Base-by-base conservation (phyloP, 2,797 vertebrate genomes). In the Gila robusta region DNA sequence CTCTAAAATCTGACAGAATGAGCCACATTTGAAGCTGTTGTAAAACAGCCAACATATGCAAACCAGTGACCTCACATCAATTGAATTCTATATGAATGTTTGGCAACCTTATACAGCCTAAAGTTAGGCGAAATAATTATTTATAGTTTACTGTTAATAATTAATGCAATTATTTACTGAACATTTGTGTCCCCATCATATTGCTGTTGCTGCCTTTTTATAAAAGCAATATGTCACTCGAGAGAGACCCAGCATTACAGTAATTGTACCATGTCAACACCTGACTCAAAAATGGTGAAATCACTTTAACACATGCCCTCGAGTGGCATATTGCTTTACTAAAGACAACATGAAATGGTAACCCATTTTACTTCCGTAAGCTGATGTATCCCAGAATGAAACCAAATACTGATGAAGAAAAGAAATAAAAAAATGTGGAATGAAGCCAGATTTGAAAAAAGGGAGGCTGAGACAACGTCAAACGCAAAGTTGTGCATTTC, bases 231-330 rank as follows among this genome's bases (percentile, higher is more conserved):
- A 47, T 14, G 6, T 80, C 56, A 19, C 23, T 79, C 35, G 0
- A 62, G 47, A 49, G 16, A 49, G 32, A 77, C 21, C 52, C 23
- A 59, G 35, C 21, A 16, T 78, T 59, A 37, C 3, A 37, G 23
- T 56, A 32, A 77, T 37, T 77, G 37, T n/a, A 37, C 32, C 32
- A 56, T 37, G 52, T 59, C 52, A 78, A 39, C 52, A 17, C 32
- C 56, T 23, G 21, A n/a, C 6, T 77, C 11, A 77, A 77, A 77
- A 35, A 23, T 77, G 74, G 74, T 77, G 12, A 59, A 77, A 77
- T 77, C 37, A 8, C 16, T 28, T 37, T 17, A 64, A 44, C 56
- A 28, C 56, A 64, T 12, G n/a, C 37, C 56, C 37, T 44, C 1
- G 16, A 64, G 77, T 28, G 37, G 2, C 56, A 41, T 59, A 39